These are phyloP conservation scores for Hybos culiciformis DNA, from an alignment of 2,888 invertebrate genomes.

Conservation along the genomic window DNA sequence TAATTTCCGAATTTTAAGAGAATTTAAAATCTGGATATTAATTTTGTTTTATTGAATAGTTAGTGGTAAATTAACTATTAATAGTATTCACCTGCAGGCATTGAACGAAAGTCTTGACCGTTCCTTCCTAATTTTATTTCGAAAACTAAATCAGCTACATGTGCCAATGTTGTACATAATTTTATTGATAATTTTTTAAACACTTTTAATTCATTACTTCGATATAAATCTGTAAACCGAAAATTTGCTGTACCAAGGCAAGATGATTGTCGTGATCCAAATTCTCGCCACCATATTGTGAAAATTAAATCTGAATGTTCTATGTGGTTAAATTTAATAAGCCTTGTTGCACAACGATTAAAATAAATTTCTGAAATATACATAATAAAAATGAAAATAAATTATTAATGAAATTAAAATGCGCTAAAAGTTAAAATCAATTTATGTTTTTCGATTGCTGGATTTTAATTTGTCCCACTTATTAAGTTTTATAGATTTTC, in stretches of 20 bases:
- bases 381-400: neutral
- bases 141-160: slow-evolving; percentile 8
- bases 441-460: no score
- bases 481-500: no score
- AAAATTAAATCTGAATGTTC: slow-evolving; percentile 10
- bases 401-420: no score
- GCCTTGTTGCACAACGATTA: slow-evolving; percentile 9
- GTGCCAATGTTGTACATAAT: slow-evolving; percentile 8
- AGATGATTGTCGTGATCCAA: slow-evolving; percentile 9
- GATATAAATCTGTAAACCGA: slow-evolving; percentile 8
- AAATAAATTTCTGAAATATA: slow-evolving; percentile 10
- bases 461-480: no score
- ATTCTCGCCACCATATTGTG: slow-evolving; percentile 12
- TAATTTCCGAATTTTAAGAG: no score
- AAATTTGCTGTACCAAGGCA: slow-evolving; percentile 12
- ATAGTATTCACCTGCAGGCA: slow-evolving; percentile 34
- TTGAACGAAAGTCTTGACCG: slow-evolving; percentile 38
- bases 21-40: no score
- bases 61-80: neutral
- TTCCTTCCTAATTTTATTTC: slow-evolving; percentile 33
- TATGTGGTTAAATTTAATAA: slow-evolving; percentile 8
- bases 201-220: slow-evolving; percentile 5
- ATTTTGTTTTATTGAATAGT: no score
- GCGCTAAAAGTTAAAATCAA: no score
- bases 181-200: slow-evolving; percentile 5